Evolutionary conservation across 2,113 vertebrate species (phyloP), one percentile per base, ranked within the genome.

Genomic region (Pipa parva): DNA sequence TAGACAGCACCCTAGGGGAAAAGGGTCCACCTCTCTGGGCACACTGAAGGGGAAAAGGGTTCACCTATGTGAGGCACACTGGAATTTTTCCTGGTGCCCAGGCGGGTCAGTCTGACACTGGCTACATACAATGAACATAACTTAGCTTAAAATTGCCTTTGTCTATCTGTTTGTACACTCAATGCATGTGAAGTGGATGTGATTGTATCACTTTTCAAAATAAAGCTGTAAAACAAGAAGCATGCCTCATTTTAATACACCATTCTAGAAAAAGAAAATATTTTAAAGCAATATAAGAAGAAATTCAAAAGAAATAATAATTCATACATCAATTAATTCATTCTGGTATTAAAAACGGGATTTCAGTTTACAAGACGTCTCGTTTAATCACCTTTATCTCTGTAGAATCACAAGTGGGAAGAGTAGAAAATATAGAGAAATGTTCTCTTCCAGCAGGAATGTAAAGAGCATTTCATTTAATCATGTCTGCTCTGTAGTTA

Each of bases 401-500:
- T 59, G 11, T 25, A 51, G 56, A 59, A 68, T 68, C 64, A 59
- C 49, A 68, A 68, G 57, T 54, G 48, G 57, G 57, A 60, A 52
- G 65, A 54, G 57, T n/a, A 17, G 57, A 25, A 68, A 69, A 60
- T 69, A 69, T 69, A 69, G 65, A 69, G 48, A 45, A 18, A 28
- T 69, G 50, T 50, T 69, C 39, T 58, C 54, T 36, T 67, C 27
- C 57, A 69, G 56, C 65, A 60, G 64, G 65, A 60, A 52, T 60
- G 57, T 87, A 82, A 84, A 90, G 89, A 89, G 90, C 92, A 90
- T 94, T 93, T 89, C 91, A 90, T 95, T 98, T 98, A 97, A 97
- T 97, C 95, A 98, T 91, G 90, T 93, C 86, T 91, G 88, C 91
- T 92, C 89, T 86, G 90, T 89, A 89, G 91, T 97, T 95, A 96